Percentiles rank a stretch among this genome's conserved stretches.
phyloP scores from a whole-genome alignment of 2,797 vertebrate genomes.

The Chaetodon trifasciatus region DNA sequence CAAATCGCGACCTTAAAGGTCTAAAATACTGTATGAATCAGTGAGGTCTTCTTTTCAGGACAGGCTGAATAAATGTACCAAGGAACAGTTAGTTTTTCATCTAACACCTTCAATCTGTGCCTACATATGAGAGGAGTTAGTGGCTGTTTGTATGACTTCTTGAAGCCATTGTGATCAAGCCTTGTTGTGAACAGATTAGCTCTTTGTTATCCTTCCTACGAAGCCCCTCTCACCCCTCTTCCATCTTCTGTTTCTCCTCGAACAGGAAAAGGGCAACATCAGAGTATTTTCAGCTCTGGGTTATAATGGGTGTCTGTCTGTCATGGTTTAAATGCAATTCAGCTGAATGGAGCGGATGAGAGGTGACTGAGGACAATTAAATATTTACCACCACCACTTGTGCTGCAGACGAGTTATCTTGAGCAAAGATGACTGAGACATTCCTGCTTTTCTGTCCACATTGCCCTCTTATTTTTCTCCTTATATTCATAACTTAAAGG shows the following conservation, averaged over 20 bases:
- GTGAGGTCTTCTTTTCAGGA: background rate
- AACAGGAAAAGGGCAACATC: conserved; percentile 11
- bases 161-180: background rate
- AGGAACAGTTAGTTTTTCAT: background rate
- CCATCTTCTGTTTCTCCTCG: background rate
- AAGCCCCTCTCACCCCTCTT: background rate
- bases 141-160: background rate
- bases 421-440: background rate
- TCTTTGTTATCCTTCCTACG: conserved; percentile 38
- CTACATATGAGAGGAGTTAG: background rate
- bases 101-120: fast-evolving
- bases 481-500: background rate
- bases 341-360: conserved; percentile 46
- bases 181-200: conserved; percentile 11
- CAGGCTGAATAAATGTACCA: background rate
- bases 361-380: conserved; percentile 52
- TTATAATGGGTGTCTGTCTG: conserved; percentile 32
- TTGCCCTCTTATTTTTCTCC: background rate
- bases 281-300: conserved; percentile 18
- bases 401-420: conserved; percentile 17
- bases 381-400: conserved; percentile 47
- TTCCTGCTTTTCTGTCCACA: background rate
- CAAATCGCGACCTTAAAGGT: background rate
- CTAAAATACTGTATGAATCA: background rate
- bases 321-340: conserved; percentile 27